Evolutionary conservation across 2,888 invertebrate species (phyloP).

Genomic region (Prosopocoilus inquinatus): DNA sequence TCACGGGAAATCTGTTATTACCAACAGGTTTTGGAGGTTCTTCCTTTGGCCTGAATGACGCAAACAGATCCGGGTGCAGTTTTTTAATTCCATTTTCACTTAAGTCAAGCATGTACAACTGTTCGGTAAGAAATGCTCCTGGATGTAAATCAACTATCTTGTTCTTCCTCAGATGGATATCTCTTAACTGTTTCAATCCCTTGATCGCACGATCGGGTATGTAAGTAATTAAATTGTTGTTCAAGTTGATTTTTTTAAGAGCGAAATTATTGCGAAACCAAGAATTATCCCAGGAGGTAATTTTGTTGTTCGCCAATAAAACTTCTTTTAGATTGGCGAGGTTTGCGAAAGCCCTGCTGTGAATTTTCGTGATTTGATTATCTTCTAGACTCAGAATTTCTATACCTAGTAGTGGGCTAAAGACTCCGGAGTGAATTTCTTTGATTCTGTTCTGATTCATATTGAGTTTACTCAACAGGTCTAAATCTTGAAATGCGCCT

Average conservation of each 20-base stretch:
- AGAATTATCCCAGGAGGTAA: constrained; percentile 11
- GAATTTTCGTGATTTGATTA: constrained; percentile 18
- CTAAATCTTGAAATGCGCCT: constrained; percentile 4
- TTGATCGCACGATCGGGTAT: constrained; percentile 4
- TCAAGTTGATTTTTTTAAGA: constrained; percentile 1
- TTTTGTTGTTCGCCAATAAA: constrained; percentile 11
- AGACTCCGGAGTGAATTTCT: constrained; percentile 10
- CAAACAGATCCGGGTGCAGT: constrained; percentile 2
- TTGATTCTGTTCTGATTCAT: constrained; percentile 14
- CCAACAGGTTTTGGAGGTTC: neutral
- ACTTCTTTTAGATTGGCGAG: constrained; percentile 16
- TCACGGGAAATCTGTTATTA: neutral
- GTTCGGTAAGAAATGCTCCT: neutral
- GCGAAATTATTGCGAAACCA: constrained; percentile 10
- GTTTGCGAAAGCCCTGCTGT: constrained; percentile 15
- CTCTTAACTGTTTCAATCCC: neutral
- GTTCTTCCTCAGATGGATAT: constrained; percentile 9
- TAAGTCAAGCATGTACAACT: constrained; percentile 4
- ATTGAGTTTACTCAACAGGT: neutral
- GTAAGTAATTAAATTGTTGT: constrained; percentile 5
- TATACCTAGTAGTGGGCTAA: constrained; percentile 16
- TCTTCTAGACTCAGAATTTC: constrained; percentile 10
- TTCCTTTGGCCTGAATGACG: neutral
- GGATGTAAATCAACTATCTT: neutral
- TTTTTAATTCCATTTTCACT: constrained; percentile 6